Conservation (phyloP, 1,140 invertebrate genomes). For the Drosophila asahinai region DNA sequence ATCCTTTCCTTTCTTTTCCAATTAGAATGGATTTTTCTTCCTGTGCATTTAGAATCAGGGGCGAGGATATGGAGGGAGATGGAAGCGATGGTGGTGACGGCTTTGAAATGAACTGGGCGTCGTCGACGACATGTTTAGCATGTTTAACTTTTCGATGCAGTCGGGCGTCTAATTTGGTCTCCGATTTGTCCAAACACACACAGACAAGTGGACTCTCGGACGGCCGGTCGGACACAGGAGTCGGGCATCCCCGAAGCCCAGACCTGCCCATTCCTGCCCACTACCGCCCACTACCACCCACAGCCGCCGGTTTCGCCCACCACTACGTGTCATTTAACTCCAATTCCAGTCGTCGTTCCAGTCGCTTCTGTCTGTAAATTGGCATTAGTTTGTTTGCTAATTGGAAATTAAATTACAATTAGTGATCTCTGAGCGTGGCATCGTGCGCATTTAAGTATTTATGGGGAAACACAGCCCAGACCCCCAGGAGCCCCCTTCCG, state of each 20-base stretch:
- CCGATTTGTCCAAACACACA: slow-evolving; percentile 61
- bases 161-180: slow-evolving; percentile 75
- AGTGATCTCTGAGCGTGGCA: slow-evolving; percentile 78
- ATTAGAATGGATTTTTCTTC: neutral
- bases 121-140: slow-evolving; percentile 78
- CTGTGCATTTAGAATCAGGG: neutral
- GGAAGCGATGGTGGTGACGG: slow-evolving; percentile 25
- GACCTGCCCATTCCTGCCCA: neutral
- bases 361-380: slow-evolving; percentile 69
- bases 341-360: slow-evolving; percentile 47
- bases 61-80: neutral
- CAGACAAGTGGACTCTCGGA: slow-evolving; percentile 15
- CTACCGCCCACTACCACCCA: neutral
- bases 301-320: slow-evolving; percentile 8
- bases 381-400: slow-evolving; percentile 84
- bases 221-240: neutral
- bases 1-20: too few species aligned
- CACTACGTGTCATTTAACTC: slow-evolving; percentile 74
- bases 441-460: slow-evolving; percentile 74
- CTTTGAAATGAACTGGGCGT: slow-evolving; percentile 52
- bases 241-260: slow-evolving; percentile 9
- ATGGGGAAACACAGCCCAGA: slow-evolving; percentile 20
- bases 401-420: slow-evolving; percentile 85
- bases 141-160: slow-evolving; percentile 80
- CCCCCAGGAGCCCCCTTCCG: neutral